Base-by-base conservation (phyloP, 2,888 invertebrate genomes). In the Atrina japonica region DNA sequence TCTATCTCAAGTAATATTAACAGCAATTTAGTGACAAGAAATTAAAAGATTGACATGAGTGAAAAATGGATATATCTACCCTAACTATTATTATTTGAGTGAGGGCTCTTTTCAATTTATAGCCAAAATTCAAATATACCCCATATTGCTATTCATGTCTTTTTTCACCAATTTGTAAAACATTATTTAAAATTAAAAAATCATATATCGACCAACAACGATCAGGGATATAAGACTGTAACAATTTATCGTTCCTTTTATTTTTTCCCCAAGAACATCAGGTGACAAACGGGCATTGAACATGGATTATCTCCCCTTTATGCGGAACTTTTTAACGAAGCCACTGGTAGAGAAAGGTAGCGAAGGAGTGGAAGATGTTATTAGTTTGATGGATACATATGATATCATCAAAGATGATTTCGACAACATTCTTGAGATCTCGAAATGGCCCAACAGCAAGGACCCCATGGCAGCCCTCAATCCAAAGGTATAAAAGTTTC, bases 371-470 rank as follows among this genome's bases (percentile, higher is more conserved):
- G 88, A 92, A 0, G 88, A 89, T 23, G 93, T 96, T 0, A 89
- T 99, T 52, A 92, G 93, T 5, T 93, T 95, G 16, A 93, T 98
- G 91, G 94, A 95, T 86, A 92, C 94, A 6, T 99, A 99, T 91
- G 94, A 95, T 88, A 92, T 99, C 68, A 90, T 96, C 63, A 93
- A 96, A 70, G 98, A 99, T 85, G 99, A 99, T 90, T 92, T 98
- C 82, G 98, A 98, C 77, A 95, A 95, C 14, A 91, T 99, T 29
- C 91, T 95, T 11, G 99, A 99, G 87, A 89, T 99, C 35, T 94
- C 95, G 0, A 90, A 94, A 43, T 99, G 98, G 97, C 94, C 96
- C 0, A 82, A 84, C 65, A 94, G 81, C 45, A 50, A 63, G 16
- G 95, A 97, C 90, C 94, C 95, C 0, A 94, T 95, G 92, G 93